Base-by-base conservation (phyloP, 2,113 vertebrate species). In the Tonatia bakeri region DNA sequence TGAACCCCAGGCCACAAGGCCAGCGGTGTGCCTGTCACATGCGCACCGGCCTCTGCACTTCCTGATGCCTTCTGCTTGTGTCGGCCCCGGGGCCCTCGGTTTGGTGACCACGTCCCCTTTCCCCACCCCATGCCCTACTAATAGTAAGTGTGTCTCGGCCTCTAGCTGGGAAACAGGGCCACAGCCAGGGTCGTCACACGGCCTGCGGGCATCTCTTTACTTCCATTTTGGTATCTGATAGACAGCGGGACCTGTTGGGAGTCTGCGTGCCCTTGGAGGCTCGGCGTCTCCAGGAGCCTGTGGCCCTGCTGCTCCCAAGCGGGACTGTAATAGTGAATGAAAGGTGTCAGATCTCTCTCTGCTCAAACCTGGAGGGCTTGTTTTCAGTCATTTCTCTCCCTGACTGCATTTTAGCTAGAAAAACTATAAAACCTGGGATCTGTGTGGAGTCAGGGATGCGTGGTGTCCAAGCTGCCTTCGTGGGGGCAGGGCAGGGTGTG, bases 361-460 rank as follows among this genome's bases (percentile, higher is more conserved):
- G 4, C 47, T 11, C 70, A 33, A 4, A 76, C 77, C 65, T n/a
- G n/a, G 43, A 84, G 40, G 76, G 40, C 56, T 95, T 13, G 1
- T 84, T 91, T 83, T 45, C 59, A 19, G 47, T 65, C 76, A 28
- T 91, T 93, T 92, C 75, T 92, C 83, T 75, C 73, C 77, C 75
- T 94, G 61, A 54, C 13, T 73, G 36, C 95, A 45, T 38, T 14
- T 64, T 64, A 31, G 13, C 61, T 64, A 31, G 61, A 91, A 90
- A 77, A 47, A 73, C 43, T 50, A 45, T 33, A 52, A 70, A 54
- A 75, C 65, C 81, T 20, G 75, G 96, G n/a, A 56, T 65, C 47
- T 72, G 14, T 64, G 64, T 28, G 56, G 52, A 16, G 17, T 79
- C 24, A n/a, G n/a, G 40, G 26, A 38, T 40, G 40, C n/a, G 4